Evolutionary conservation across 1,140 invertebrate species (phyloP).

Genomic region (Saccostrea echinata): DNA sequence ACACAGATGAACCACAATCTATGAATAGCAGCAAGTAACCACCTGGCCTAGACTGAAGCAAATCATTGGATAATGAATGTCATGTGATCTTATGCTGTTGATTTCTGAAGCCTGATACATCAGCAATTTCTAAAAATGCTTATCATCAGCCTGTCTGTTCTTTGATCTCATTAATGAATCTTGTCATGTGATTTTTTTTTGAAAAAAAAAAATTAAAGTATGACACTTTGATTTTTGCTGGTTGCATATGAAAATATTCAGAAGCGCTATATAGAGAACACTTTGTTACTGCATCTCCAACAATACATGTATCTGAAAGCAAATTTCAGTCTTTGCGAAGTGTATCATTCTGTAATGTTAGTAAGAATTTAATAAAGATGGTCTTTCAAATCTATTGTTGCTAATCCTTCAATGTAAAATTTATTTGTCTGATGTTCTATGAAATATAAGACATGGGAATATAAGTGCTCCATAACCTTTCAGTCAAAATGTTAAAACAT

Average conservation of each 20-base stretch:
- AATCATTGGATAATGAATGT: not conserved
- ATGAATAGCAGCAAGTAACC: slow-evolving; percentile 39
- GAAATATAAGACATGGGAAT: no score
- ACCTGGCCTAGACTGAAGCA: slow-evolving; percentile 50
- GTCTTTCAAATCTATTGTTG: no score
- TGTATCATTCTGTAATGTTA: no score
- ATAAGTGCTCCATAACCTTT: no score
- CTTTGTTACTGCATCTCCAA: no score
- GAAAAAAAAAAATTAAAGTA: not conserved
- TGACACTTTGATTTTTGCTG: not conserved
- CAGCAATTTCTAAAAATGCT: not conserved
- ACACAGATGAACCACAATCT: slow-evolving; percentile 82
- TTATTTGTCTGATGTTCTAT: no score
- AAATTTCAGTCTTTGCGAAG: no score
- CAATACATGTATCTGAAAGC: no score
- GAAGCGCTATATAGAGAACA: no score
- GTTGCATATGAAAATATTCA: not conserved
- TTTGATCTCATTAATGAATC: slow-evolving; percentile 11
- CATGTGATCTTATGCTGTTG: not conserved
- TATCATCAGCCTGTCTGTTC: not conserved
- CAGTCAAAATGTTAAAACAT: no score
- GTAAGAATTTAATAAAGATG: no score
- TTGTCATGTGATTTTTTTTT: slow-evolving; percentile 7
- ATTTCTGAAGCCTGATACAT: not conserved
- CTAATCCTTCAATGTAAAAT: no score